Evolutionary conservation across 2,113 vertebrate genomes (phyloP), one percentile per base, ranked within the genome.

Genomic region (Caretta caretta): DNA sequence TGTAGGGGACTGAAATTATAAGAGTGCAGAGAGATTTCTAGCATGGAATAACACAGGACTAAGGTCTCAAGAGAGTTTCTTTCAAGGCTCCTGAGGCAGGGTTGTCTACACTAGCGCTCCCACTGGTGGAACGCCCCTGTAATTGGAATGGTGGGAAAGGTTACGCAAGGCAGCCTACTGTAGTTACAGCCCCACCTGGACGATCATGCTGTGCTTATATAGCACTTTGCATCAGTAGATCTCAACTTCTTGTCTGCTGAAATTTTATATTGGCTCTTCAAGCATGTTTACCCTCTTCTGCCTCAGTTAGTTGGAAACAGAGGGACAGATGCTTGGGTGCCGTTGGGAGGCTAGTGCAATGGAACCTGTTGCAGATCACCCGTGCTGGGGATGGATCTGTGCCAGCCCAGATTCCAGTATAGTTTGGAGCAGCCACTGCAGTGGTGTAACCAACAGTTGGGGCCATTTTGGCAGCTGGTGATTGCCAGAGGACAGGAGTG

Each of bases 71-170:
- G 46, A 78, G 24, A 27, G 10, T 78, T 76, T 27, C 75, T 48
- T 78, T 25, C 29, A 78, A 78, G 7, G 5, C 42, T 48, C 42
- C 42, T 8, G 42, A 46, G 25, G 54, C 62, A 87, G 62, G 8
- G 19, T 75, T 87, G 50, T 24, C 80, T 38, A 46, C 19, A 29
- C 11, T 24, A 78, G 31, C 46, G 57, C 38, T 91, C 57, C 42
- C 46, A 59, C 27, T 10, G 20, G 80, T 86, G 31, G 19, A 91
- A 51, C 27, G 22, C 69, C 93, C 83, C 76, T 90, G 78, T 76
- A 86, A 62, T 22, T 87, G 79, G 91, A 56, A 72, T 3, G 29
- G 10, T 78, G 24, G 42, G 42, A 48, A 76, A 46, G 72, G 35
- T n/a, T n/a, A n/a, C 10, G 16, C 35, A 69, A 69, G 35, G 17